Percentiles rank a stretch among this genome's conserved stretches.
Conservation (phyloP, 1,140 invertebrate species). For the Bombus sibiricus region DNA sequence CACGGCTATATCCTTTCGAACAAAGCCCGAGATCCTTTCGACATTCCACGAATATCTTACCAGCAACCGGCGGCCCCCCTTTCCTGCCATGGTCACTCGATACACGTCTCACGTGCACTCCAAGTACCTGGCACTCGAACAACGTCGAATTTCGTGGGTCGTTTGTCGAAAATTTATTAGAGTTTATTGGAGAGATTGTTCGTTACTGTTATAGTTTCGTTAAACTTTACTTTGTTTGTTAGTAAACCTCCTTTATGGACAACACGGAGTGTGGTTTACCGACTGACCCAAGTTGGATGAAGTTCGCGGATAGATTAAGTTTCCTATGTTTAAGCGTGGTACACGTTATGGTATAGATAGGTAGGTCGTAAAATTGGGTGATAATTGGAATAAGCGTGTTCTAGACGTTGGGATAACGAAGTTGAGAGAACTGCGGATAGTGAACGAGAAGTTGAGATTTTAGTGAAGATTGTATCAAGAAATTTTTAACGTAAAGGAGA, state of each 20-base stretch:
- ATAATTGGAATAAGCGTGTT: not conserved
- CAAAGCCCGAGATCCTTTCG: conserved; percentile 44
- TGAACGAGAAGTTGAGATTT: not conserved
- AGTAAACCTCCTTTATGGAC: not conserved
- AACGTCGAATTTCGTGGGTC: not conserved
- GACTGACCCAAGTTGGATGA: not conserved
- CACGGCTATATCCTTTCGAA: conserved; percentile 40
- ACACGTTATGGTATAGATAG: not conserved
- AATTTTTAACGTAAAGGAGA: not conserved
- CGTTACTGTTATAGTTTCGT: not conserved
- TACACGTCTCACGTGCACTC: conserved; percentile 29
- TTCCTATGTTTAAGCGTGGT: not conserved
- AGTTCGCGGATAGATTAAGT: not conserved
- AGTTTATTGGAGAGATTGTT: not conserved
- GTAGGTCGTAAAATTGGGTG: not conserved
- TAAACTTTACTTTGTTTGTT: not conserved
- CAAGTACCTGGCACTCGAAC: no score
- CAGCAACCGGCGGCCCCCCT: not conserved
- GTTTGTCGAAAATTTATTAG: not conserved
- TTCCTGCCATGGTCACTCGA: conserved; percentile 38
- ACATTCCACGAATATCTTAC: conserved; percentile 59
- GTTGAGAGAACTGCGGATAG: not conserved
- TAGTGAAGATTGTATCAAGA: not conserved
- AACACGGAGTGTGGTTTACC: not conserved
- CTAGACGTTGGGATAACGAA: no score